A percentile compares a stretch with the other conserved stretches of the same genome.
phyloP scores from a whole-genome alignment of 2,797 vertebrate species.

The Chloroceryle inda region DNA sequence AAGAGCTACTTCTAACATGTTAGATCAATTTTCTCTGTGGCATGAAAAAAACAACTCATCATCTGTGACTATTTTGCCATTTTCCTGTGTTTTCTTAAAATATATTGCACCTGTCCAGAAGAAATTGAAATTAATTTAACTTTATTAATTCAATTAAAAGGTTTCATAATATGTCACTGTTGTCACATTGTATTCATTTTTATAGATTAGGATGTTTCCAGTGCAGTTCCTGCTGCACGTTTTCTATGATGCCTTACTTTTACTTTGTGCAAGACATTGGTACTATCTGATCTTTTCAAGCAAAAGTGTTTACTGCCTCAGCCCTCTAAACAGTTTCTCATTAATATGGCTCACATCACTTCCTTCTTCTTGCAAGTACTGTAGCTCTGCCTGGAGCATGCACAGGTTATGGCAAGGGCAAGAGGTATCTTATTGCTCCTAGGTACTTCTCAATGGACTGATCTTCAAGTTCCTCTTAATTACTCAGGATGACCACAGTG shows the following conservation, averaged over 20 bases:
- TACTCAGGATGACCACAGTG: background rate
- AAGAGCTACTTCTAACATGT: background rate
- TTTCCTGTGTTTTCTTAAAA: background rate
- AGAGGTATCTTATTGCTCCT: background rate
- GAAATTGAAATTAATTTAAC: background rate
- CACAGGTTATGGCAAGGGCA: background rate
- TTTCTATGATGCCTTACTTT: background rate
- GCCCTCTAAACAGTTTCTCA: background rate
- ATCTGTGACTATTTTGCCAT: background rate
- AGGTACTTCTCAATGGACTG: background rate
- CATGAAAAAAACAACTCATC: background rate
- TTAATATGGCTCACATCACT: background rate
- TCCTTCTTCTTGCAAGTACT: background rate
- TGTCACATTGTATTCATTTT: background rate
- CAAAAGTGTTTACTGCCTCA: background rate
- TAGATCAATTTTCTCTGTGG: background rate
- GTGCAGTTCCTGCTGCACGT: background rate
- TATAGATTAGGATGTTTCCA: background rate
- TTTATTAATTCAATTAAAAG: constrained; percentile 5
- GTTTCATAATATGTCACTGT: background rate
- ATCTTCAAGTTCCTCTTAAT: background rate
- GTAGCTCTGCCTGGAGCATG: background rate
- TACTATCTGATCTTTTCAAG: constrained; percentile 5
- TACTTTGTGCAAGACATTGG: background rate
- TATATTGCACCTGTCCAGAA: background rate